Base-by-base conservation (phyloP, 2,113 vertebrate genomes). In the Rissa tridactyla region DNA sequence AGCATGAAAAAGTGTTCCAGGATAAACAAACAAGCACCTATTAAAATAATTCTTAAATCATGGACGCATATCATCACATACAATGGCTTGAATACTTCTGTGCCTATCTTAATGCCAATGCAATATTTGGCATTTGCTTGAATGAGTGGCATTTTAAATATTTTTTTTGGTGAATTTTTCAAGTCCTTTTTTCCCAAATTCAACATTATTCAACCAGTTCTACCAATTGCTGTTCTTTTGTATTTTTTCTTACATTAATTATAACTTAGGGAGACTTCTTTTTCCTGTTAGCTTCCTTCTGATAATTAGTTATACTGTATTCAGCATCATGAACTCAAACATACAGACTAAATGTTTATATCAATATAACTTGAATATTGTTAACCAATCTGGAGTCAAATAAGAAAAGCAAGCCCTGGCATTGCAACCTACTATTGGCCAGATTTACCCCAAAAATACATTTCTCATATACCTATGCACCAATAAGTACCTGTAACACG, bases 131-230 rank as follows among this genome's bases (percentile, higher is more conserved):
- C 69, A 90, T 30, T 78, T 83, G 20, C 17, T 79, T 66, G 10
- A 30, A 32, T 11, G 62, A 3, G 2, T 13, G 12, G 13, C 22
- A 15, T 58, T 82, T 60, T 0, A 15, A 44, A 1, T 0, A 42
- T 5, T 13, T 19, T 51, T 46, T 86, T 58, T 5, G 2, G 19
- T 11, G 2, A 94, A 26, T 21, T 57, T 79, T 66, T 65, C 18
- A 7, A 93, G 65, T 42, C 34, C 42, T 47, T 84, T 82, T 78
- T 23, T 65, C n/a, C 42, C 26, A 82, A 90, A 75, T 61, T 25
- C 13, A 68, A n/a, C 7, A 29, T 80, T 52, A 64, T 38, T 84
- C n/a, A 84, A 60, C 13, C 13, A 54, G 9, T 40, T 86, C 46
- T 58, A 60, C 4, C 22, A 34, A 26, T 5, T 40, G 22, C 3